Evolutionary conservation across 2,888 invertebrate genomes (phyloP).

Genomic region (Hyalella azteca): DNA sequence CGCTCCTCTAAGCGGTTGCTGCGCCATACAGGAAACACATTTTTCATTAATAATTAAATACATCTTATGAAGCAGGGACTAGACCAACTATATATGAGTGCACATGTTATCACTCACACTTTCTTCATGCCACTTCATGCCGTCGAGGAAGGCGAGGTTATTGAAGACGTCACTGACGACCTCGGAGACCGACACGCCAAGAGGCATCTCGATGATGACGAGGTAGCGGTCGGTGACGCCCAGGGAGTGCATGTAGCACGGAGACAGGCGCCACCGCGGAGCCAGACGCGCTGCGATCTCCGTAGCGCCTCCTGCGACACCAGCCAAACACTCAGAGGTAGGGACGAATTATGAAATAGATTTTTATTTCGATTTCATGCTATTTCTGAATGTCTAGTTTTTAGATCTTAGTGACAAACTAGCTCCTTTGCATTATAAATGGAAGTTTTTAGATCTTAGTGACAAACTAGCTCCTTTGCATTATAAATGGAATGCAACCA

Average conservation of each 20-base stretch:
- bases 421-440: no score
- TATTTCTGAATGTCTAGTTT: no score
- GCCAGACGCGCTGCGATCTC: slow-evolving; percentile 71
- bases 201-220: slow-evolving; percentile 86
- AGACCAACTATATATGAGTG: no score
- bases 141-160: slow-evolving; percentile 72
- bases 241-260: slow-evolving; percentile 92
- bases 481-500: no score
- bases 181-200: slow-evolving; percentile 74
- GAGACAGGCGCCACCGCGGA: slow-evolving; percentile 79
- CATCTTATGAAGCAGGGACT: slow-evolving; percentile 57
- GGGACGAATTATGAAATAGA: no score
- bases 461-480: no score
- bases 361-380: no score
- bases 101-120: slow-evolving; percentile 39
- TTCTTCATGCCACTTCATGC: slow-evolving; percentile 77
- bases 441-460: no score
- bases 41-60: no score
- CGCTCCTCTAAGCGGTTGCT: background rate
- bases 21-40: background rate
- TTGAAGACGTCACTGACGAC: slow-evolving; percentile 71
- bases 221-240: slow-evolving; percentile 86
- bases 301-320: no score
- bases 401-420: no score
- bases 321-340: no score